Conservation (phyloP, 2,888 invertebrate species). For the Heteropelma amictum region DNA sequence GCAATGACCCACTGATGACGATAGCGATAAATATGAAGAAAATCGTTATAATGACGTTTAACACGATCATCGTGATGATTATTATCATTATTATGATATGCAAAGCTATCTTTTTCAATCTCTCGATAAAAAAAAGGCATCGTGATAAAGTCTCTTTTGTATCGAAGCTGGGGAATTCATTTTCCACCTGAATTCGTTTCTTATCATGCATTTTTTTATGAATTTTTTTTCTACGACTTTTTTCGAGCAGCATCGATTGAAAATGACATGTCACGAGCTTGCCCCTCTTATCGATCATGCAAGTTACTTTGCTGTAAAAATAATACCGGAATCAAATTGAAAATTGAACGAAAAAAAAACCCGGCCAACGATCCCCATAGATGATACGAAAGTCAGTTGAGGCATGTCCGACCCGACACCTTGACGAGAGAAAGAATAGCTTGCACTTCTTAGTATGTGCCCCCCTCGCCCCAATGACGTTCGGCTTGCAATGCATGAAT, state of each 20-base stretch:
- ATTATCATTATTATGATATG: no score
- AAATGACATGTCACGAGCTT: conserved; percentile 66
- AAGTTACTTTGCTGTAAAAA: conserved; percentile 41
- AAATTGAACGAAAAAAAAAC: neutral
- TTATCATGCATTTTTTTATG: neutral
- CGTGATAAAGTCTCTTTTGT: conserved; percentile 53
- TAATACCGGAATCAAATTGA: neutral
- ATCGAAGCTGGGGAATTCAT: conserved; percentile 67
- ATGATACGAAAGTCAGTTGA: conserved; percentile 70
- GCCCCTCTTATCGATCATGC: conserved; percentile 10
- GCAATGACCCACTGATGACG: no score
- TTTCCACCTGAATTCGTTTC: conserved; percentile 61
- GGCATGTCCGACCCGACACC: conserved; percentile 74
- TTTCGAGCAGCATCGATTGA: conserved; percentile 48
- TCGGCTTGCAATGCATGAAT: conserved; percentile 60
- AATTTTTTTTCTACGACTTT: neutral
- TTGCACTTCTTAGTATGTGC: conserved; percentile 75
- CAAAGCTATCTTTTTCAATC: no score
- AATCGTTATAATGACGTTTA: no score
- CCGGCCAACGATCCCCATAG: conserved; percentile 39
- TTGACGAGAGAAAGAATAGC: conserved; percentile 66
- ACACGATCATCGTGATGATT: no score
- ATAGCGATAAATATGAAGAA: no score
- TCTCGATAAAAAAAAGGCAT: no score
- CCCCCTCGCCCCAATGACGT: conserved; percentile 61